A percentile compares a stretch with the other conserved stretches of the same genome.
Evolutionary conservation across 2,113 vertebrate genomes (phyloP).

Genomic region (Daphoenositta chrysoptera): DNA sequence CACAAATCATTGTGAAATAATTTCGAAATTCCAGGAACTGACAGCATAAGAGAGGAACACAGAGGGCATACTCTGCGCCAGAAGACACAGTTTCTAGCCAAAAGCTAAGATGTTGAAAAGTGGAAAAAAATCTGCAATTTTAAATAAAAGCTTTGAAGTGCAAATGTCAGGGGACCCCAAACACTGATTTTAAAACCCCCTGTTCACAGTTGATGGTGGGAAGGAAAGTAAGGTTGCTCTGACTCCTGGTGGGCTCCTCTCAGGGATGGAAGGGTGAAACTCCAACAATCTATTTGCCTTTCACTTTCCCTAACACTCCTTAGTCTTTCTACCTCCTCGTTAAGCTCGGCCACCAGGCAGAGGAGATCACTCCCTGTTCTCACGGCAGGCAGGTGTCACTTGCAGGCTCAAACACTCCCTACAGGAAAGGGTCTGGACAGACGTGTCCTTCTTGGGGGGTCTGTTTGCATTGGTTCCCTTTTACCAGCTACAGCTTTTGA

Average conservation of each 20-base stretch:
- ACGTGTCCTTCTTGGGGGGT: not conserved
- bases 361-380: not conserved
- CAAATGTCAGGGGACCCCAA: not conserved
- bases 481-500: not conserved
- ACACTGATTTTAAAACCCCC: not conserved
- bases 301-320: not conserved
- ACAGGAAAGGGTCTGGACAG: not conserved
- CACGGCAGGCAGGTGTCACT: not conserved
- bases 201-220: not conserved
- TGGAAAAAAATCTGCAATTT: not conserved
- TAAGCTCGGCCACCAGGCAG: not conserved
- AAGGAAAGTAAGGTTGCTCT: not conserved
- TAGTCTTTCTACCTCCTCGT: not conserved
- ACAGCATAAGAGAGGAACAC: not conserved
- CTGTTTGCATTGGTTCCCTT: not conserved
- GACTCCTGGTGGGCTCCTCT: not conserved
- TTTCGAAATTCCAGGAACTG: not conserved
- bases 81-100: not conserved
- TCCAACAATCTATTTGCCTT: not conserved
- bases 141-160: not conserved
- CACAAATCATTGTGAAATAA: not conserved
- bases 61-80: not conserved
- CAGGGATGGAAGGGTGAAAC: not conserved
- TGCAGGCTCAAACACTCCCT: not conserved
- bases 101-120: not conserved